Evolutionary conservation across 2,113 vertebrate species (phyloP), one percentile per base, ranked within the genome.

Genomic region (Prietella phreatophila): DNA sequence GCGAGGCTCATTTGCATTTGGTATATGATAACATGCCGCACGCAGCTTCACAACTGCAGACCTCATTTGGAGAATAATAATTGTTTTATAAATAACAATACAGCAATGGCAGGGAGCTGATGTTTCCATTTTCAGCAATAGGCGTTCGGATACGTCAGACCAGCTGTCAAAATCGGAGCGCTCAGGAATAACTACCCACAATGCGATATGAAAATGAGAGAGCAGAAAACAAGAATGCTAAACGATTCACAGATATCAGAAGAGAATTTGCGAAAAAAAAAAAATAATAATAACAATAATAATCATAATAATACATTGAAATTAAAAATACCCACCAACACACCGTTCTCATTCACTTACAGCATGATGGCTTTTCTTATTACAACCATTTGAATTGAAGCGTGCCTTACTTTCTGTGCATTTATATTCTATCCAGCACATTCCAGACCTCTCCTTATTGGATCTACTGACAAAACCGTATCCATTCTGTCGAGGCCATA

Each of bases 121-220:
- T 82, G 67, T 73, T 85, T 85, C 71, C 71, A 63, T 78, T 87
- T 87, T 82, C 65, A 58, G 63, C 33, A 58, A 14, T 36, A 71
- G 86, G 60, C 63, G 65, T 73, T 63, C 63, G 56, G 67, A 69
- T 87, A 53, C 33, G 42, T 85, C 30, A 69, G 76, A 17, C 76
- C 85, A 11, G 85, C 61, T 80, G 80, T 61, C 80, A 82, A 61
- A 61, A 82, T 27, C 56, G 2, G 20, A 15, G 55, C 17, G 33
- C 30, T 36, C n/a, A 47, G n/a, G 60, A 86, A 86, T 27, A 63
- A 82, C 85, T 56, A 53, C 83, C 55, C 63, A 86, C 76, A 76
- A 33, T 84, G 85, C 30, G 30, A 85, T 36, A 36, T 36, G 47
- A 86, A 85, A 85, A 56, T 13, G 4, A 83, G 6, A 82, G 33